Base-by-base conservation (phyloP, 2,888 invertebrate species). In the Troides helena region DNA sequence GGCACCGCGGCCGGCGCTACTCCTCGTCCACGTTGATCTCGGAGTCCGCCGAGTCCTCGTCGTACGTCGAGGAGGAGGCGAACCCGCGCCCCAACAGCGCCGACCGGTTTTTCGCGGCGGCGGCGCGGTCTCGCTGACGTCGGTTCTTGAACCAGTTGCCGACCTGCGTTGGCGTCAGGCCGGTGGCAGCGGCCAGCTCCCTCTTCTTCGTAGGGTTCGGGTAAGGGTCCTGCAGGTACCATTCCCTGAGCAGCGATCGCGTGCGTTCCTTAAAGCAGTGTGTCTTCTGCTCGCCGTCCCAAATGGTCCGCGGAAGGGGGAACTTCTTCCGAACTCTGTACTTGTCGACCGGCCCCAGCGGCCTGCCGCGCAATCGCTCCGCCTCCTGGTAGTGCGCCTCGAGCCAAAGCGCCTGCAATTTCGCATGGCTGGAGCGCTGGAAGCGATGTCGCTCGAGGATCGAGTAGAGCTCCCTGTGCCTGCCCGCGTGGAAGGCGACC, bases 271-370 rank as follows among this genome's bases (percentile, higher is more conserved):
- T 99, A 94, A 99, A 99, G 92, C 99, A 99, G 91, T 99, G 99
- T 85, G 98, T 98, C 77, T 99, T 99, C 93, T 99, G 99, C 88
- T 99, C 99, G 71, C 99, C 99, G 89, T 99, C 99, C 99, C 99
- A 99, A 82, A 99, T 99, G 73, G 99, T 99, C 79, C 98, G 93
- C 67, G 99, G 99, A 81, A 99, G 93, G 30, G 99, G 99, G 88
- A 99, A 99, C 95, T 99, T 99, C 93, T 99, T 96, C 73, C 99
- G 95, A 69, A 99, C 99, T 73, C 95, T 91, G 87, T 96, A 96
- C 90, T 96, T 96, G 83, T 96, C 96, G 76, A 96, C 96, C 78
- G 96, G 95, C 73, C 96, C 96, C 79, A 99, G 94, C 70, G 98
- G 98, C 84, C 99, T 95, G 73, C 99, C 96, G 78, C 99, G 95